A percentile compares a stretch with the other conserved stretches of the same genome.
Conservation (phyloP, 2,888 invertebrate species). For the Baronia brevicornis region DNA sequence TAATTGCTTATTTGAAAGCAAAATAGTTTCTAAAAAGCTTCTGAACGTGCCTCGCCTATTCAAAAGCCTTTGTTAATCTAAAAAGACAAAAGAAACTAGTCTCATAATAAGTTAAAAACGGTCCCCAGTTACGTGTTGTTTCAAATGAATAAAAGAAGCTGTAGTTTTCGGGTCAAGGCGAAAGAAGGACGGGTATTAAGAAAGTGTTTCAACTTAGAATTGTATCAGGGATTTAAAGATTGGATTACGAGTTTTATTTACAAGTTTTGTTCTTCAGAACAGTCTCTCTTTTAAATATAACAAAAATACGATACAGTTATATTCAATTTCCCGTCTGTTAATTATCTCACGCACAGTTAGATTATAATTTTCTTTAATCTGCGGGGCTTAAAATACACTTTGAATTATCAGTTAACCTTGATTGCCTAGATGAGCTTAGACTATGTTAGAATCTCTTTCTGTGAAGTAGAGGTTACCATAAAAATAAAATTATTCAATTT, state of each 20-base stretch:
- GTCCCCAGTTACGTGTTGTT: conserved; percentile 6
- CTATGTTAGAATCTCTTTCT: no score
- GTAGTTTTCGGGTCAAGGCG: conserved; percentile 11
- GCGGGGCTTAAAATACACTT: no score
- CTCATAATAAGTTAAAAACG: conserved; percentile 10
- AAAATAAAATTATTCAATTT: no score
- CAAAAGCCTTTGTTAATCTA: conserved; percentile 11
- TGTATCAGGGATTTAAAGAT: conserved; percentile 1
- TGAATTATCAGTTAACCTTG: no score
- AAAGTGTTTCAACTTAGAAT: conserved; percentile 5
- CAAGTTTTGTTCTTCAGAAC: conserved; percentile 1
- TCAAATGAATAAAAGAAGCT: conserved; percentile 7
- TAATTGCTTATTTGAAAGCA: conserved; percentile 19
- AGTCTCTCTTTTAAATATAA: no score
- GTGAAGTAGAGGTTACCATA: no score
- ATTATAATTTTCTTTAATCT: no score
- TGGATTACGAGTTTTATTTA: not conserved
- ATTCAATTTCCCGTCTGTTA: no score
- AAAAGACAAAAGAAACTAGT: conserved; percentile 13
- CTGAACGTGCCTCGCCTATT: conserved; percentile 7
- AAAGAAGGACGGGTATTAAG: conserved; percentile 10
- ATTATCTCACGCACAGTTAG: no score
- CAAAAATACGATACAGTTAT: no score
- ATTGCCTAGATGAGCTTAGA: no score
- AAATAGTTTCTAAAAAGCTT: conserved; percentile 9